Evolutionary conservation across 2,113 vertebrate species (phyloP).

Genomic region (Bubalus kerabau): DNA sequence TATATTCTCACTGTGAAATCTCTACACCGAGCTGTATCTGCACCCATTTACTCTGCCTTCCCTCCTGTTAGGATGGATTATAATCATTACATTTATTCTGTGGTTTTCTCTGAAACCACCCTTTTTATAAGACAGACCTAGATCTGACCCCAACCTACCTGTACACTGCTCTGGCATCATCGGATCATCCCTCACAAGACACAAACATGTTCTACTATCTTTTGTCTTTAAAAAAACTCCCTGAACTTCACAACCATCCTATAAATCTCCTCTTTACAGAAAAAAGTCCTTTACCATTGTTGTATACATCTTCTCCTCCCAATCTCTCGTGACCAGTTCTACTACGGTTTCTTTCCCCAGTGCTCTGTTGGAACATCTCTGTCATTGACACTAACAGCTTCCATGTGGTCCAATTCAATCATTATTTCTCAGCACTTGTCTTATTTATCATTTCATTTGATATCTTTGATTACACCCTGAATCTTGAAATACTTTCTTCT

Average conservation of each 20-base stretch:
- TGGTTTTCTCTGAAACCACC: not conserved
- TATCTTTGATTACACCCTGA: not conserved
- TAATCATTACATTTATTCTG: not conserved
- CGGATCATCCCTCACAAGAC: not conserved
- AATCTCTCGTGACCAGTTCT: not conserved
- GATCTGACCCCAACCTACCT: not conserved
- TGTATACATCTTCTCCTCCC: not conserved
- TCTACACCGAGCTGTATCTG: not conserved
- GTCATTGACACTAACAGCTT: not conserved
- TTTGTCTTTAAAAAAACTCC: not conserved
- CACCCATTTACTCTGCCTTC: not conserved
- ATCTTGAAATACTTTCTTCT: not conserved
- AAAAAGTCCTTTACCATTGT: not conserved
- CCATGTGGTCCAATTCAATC: not conserved
- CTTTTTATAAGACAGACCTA: not conserved
- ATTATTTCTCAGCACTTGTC: not conserved
- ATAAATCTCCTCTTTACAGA: not conserved
- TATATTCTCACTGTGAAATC: not conserved
- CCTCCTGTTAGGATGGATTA: not conserved
- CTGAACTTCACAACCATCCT: not conserved
- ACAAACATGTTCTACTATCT: not conserved
- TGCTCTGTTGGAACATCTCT: not conserved
- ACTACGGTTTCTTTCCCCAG: not conserved
- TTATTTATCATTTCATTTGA: not conserved
- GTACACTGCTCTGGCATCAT: not conserved